Evolutionary conservation across 2,888 invertebrate genomes (phyloP).

Genomic region (Mimumesa dahlbomi): DNA sequence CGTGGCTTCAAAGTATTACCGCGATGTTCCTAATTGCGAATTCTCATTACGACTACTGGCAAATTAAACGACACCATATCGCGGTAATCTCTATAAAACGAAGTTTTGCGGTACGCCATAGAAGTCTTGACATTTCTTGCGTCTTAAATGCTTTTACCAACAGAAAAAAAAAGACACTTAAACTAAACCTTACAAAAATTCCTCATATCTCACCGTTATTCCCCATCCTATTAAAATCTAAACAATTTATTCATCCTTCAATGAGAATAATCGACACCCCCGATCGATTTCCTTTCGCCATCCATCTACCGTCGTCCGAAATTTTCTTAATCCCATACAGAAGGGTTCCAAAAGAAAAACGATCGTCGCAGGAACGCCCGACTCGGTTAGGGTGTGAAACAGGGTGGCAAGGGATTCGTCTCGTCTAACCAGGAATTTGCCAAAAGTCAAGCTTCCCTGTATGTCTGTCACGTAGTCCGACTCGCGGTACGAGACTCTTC

Average conservation of each 20-base stretch:
- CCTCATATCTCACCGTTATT: too few relatives aligned
- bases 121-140: too few relatives aligned
- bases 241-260: neutral
- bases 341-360: conserved; percentile 67
- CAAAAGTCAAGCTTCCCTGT: conserved; percentile 66
- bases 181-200: too few relatives aligned
- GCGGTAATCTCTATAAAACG: too few relatives aligned
- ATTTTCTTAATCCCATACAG: conserved; percentile 72
- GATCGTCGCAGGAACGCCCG: conserved; percentile 43
- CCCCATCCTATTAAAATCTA: too few relatives aligned
- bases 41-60: neutral
- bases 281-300: neutral
- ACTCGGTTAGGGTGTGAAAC: conserved; percentile 23
- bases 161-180: too few relatives aligned
- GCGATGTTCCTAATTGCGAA: conserved; percentile 8
- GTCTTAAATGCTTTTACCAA: too few relatives aligned
- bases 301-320: conserved; percentile 49
- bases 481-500: conserved; percentile 62
- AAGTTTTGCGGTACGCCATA: too few relatives aligned
- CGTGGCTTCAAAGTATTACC: neutral
- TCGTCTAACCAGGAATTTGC: conserved; percentile 65
- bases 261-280: neutral
- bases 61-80: too few relatives aligned
- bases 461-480: conserved; percentile 77
- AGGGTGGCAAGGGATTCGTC: conserved; percentile 37